phyloP scores from a whole-genome alignment of 2,797 vertebrate genomes.

The Ctenopoma kingsleyae region DNA sequence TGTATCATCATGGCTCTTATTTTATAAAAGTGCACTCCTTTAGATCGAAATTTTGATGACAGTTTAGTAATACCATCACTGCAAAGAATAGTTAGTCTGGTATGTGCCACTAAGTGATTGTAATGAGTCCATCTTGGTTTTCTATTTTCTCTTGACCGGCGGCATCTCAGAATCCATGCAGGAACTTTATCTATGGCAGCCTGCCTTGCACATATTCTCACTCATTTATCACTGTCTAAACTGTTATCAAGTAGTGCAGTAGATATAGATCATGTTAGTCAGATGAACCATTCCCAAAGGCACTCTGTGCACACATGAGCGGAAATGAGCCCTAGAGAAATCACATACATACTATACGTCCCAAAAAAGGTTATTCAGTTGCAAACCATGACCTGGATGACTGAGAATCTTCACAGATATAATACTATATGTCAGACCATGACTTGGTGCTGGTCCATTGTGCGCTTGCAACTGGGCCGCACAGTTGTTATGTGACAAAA shows the following conservation, averaged over 20 bases:
- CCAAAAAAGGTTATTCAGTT: no score
- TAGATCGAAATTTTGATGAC: constrained; percentile 10
- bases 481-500: constrained; percentile 19
- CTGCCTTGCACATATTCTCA: constrained; percentile 55
- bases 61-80: background rate
- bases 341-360: constrained; percentile 11
- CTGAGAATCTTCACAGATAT: no score
- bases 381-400: no score
- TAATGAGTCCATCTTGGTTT: constrained; percentile 29
- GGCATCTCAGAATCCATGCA: constrained; percentile 52
- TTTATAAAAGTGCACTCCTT: background rate
- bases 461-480: background rate
- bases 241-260: constrained; percentile 64
- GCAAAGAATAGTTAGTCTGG: background rate
- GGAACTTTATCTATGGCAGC: constrained; percentile 63
- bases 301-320: constrained; percentile 34
- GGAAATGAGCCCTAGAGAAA: constrained; percentile 37
- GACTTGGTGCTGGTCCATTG: no score
- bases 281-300: constrained; percentile 64
- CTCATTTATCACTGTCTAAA: constrained; percentile 76
- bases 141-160: constrained; percentile 48
- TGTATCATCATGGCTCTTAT: background rate
- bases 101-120: background rate
- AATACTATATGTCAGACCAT: no score
- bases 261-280: constrained; percentile 77